These are phyloP conservation scores for Tetrao urogallus DNA, from an alignment of 2,113 vertebrate genomes.

Conservation along the genomic window DNA sequence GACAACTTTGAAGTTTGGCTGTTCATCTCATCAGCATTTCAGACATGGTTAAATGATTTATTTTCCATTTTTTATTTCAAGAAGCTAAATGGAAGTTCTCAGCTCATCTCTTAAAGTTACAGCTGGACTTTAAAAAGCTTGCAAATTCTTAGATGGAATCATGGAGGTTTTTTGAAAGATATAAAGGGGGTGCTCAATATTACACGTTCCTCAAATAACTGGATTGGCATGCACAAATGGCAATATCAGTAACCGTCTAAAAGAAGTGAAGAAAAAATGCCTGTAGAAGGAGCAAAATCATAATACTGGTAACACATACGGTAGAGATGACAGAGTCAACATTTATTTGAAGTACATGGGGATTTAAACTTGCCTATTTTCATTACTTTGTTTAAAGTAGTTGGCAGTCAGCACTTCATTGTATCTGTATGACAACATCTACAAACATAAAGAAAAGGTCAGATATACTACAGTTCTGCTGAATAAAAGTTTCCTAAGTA, in stretches of 20 bases:
- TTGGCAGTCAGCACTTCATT: not conserved
- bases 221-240: not conserved
- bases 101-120: not conserved
- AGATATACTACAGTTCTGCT: not conserved
- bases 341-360: not conserved
- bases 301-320: not conserved
- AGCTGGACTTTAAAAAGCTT: not conserved
- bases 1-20: conserved; percentile 53
- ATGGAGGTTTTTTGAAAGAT: not conserved
- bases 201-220: not conserved
- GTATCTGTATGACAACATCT: not conserved
- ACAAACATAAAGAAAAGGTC: conserved; percentile 41
- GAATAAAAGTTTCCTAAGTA: not conserved
- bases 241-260: not conserved
- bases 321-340: not conserved
- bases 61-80: conserved; percentile 20
- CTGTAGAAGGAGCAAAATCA: not conserved
- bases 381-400: not conserved
- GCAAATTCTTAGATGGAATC: not conserved
- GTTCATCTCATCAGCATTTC: conserved; percentile 48
- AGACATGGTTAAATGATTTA: conserved; percentile 17
- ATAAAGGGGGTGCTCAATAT: not conserved
- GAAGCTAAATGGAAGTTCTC: not conserved
- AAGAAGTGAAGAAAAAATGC: not conserved
- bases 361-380: not conserved